These are phyloP conservation scores for Coryphaenoides rupestris DNA, from an alignment of 2,113 vertebrate species.

Conservation along the genomic window DNA sequence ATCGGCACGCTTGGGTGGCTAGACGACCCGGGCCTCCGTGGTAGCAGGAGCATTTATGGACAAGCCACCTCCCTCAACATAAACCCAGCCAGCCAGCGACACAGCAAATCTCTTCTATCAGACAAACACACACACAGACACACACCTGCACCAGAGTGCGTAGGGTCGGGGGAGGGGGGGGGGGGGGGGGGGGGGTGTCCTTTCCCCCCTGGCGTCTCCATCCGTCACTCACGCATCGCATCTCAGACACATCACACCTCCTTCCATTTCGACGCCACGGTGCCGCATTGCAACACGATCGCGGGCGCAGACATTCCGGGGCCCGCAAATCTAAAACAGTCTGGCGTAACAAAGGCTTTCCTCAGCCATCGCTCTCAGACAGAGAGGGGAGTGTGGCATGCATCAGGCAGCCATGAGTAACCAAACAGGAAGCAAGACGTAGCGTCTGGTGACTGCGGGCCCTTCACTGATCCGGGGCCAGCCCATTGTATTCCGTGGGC, in stretches of 20 bases:
- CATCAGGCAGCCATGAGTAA: constrained; percentile 62
- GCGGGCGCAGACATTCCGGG: constrained; percentile 56
- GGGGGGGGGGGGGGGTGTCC: constrained; percentile 24
- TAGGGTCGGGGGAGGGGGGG: constrained; percentile 13
- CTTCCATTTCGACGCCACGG: constrained; percentile 26
- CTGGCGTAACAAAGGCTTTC: constrained; percentile 47
- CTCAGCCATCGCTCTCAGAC: constrained; percentile 38
- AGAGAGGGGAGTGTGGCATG: constrained; percentile 50
- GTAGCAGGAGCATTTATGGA: constrained; percentile 50
- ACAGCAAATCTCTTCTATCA: constrained; percentile 3
- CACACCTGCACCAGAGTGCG: constrained; percentile 11
- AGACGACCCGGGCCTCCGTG: constrained; percentile 44
- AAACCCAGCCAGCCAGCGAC: constrained; percentile 27
- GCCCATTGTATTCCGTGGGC: constrained; percentile 52
- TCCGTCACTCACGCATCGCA: constrained; percentile 6
- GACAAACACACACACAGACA: constrained; percentile 16
- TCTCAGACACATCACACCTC: constrained; percentile 27
- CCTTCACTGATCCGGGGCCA: constrained; percentile 59
- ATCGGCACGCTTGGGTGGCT: constrained; percentile 58
- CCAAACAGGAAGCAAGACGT: constrained; percentile 64
- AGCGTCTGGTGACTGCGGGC: constrained; percentile 51
- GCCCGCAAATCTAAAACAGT: constrained; percentile 65
- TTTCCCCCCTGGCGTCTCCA: background rate
- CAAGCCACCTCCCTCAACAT: too few species aligned
- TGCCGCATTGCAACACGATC: constrained; percentile 56